A percentile compares a stretch with the other conserved stretches of the same genome.
Evolutionary conservation across 2,888 invertebrate genomes (phyloP).

Genomic region (Drosophila gaucha): DNA sequence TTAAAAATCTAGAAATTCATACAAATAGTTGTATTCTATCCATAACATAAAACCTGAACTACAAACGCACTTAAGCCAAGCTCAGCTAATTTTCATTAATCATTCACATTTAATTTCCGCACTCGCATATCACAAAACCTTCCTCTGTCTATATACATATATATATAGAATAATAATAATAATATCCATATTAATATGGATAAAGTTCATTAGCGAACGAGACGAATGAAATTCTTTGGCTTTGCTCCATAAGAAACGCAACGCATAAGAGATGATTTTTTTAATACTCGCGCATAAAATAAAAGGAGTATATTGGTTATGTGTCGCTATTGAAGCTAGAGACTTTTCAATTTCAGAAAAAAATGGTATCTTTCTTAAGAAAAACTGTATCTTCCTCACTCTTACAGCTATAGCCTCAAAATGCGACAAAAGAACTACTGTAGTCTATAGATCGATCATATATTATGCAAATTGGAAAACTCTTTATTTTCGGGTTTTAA

Average conservation of each 20-base stretch:
- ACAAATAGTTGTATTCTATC: not conserved
- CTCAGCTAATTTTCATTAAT: slow-evolving; percentile 4
- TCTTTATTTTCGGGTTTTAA: no score
- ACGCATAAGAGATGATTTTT: slow-evolving; percentile 12
- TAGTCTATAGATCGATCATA: no score
- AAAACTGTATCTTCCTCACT: no score
- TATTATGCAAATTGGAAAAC: no score
- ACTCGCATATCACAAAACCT: slow-evolving; percentile 41
- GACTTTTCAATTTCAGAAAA: no score
- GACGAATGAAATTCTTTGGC: slow-evolving; percentile 40
- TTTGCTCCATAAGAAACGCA: slow-evolving; percentile 28
- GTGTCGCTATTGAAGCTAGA: no score
- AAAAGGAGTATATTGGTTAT: not conserved
- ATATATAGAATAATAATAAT: no score
- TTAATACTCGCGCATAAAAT: not conserved
- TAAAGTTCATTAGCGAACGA: slow-evolving; percentile 43
- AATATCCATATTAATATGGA: slow-evolving; percentile 21
- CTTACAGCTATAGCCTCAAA: no score
- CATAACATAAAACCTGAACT: not conserved
- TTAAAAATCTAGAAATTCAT: not conserved
- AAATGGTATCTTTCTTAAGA: no score
- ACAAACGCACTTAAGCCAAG: not conserved
- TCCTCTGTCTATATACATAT: not conserved
- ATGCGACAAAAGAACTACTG: no score
- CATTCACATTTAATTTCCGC: slow-evolving; percentile 40